Percentiles rank a stretch among this genome's conserved stretches.
phyloP scores from a whole-genome alignment of 2,797 vertebrate genomes.

The Notolabrus celidotus region DNA sequence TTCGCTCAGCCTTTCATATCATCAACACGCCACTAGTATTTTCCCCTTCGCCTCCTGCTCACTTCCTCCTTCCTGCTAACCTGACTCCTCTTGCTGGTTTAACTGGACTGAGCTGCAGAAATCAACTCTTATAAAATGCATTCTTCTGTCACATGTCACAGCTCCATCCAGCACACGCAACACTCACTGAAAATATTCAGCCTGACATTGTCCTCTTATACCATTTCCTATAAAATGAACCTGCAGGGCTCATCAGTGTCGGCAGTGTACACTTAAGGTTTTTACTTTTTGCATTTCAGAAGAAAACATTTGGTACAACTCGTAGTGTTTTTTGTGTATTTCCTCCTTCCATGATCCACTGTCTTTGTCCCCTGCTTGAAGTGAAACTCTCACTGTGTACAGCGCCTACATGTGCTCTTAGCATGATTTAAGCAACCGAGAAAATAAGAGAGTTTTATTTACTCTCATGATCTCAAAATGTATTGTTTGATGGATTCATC shows the following conservation, averaged over 20 bases:
- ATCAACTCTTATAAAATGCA: slow-evolving; percentile 2
- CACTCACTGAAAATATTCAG: not conserved
- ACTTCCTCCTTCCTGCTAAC: slow-evolving; percentile 48
- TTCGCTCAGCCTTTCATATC: slow-evolving; percentile 35
- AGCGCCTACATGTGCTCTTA: too few species aligned
- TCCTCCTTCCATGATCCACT: too few species aligned
- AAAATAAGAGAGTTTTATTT: too few species aligned
- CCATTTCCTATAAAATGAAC: not conserved
- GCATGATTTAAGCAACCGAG: too few species aligned
- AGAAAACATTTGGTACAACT: too few species aligned
- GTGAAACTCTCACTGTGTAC: too few species aligned
- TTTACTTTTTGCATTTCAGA: too few species aligned
- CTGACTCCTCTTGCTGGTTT: slow-evolving; percentile 8
- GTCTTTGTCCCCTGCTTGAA: too few species aligned
- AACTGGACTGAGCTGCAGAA: slow-evolving; percentile 12
- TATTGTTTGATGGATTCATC: not conserved
- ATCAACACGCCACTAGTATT: slow-evolving; percentile 26
- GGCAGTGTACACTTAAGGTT: too few species aligned
- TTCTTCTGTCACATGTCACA: not conserved
- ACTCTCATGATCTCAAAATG: not conserved
- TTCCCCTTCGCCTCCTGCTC: not conserved
- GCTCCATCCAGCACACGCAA: not conserved
- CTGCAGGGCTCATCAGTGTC: not conserved
- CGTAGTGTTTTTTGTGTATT: too few species aligned
- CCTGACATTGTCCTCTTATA: not conserved